phyloP scores from a whole-genome alignment of 2,888 invertebrate species.

The Meiosimyza platycephala region DNA sequence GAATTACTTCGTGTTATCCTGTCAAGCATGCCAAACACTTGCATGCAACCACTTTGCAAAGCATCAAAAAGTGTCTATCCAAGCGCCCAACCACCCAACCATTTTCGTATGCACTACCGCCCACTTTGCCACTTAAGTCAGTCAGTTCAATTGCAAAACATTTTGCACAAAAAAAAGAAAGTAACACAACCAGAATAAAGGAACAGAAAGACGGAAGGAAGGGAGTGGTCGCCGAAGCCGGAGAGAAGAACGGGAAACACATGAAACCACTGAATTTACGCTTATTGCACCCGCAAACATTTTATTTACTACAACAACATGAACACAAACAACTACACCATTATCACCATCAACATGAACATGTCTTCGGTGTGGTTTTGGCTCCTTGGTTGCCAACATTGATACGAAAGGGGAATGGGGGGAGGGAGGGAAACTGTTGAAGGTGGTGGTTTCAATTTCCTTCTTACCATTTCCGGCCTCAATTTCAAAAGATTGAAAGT shows the following conservation, averaged over 20 bases:
- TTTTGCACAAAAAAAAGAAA: conserved; percentile 13
- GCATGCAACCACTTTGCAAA: conserved; percentile 43
- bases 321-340: conserved; percentile 12
- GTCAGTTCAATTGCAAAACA: conserved; percentile 11
- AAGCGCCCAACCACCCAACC: conserved; percentile 11
- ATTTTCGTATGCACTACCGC: not conserved
- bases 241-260: conserved; percentile 47
- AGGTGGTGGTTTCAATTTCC: conserved; percentile 44
- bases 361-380: conserved; percentile 21
- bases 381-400: not conserved
- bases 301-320: conserved; percentile 60
- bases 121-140: not conserved
- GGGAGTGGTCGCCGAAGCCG: not conserved
- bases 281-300: conserved; percentile 64
- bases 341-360: not conserved
- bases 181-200: not conserved
- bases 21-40: conserved; percentile 62
- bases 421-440: conserved; percentile 6
- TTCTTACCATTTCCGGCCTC: conserved; percentile 57
- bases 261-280: conserved; percentile 65
- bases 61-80: not conserved
- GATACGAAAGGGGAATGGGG: not conserved
- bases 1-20: conserved; percentile 63
- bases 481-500: conserved; percentile 55
- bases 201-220: conserved; percentile 1